Conservation (phyloP, 2,113 vertebrate genomes). For the Neomonachus schauinslandi region DNA sequence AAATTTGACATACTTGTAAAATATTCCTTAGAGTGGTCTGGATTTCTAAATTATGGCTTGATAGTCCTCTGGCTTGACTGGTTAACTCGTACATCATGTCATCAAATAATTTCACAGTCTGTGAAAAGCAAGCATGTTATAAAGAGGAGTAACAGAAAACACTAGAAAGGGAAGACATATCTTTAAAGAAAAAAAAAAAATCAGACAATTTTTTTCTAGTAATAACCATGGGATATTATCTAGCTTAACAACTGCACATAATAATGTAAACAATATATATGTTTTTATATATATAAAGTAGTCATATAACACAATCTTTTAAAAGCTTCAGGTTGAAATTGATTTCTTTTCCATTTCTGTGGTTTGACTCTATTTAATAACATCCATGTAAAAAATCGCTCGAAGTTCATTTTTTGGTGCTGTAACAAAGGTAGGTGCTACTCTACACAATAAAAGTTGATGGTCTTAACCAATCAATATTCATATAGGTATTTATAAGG, state of each 20-base stretch:
- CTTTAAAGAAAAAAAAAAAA: slow-evolving; percentile 33
- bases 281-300: not conserved
- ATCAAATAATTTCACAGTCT: slow-evolving; percentile 92
- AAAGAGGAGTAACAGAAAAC: slow-evolving; percentile 35
- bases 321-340: not conserved
- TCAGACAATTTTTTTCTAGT: not conserved
- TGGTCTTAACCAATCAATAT: not conserved
- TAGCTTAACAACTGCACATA: not conserved
- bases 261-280: not conserved
- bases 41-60: slow-evolving; percentile 92
- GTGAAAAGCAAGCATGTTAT: slow-evolving; percentile 72
- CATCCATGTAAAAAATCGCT: not conserved
- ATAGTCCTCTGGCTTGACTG: slow-evolving; percentile 89
- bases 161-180: slow-evolving; percentile 4
- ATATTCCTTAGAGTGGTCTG: slow-evolving; percentile 88
- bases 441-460: not conserved
- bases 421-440: not conserved
- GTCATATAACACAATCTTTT: not conserved
- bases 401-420: not conserved
- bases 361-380: slow-evolving; percentile 32
- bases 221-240: not conserved
- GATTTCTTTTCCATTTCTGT: slow-evolving; percentile 27
- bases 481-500: not conserved
- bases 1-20: slow-evolving; percentile 88
- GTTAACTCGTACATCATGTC: slow-evolving; percentile 91